Evolutionary conservation across 2,113 vertebrate genomes (phyloP), one percentile per base, ranked within the genome.

Genomic region (Lontra canadensis): DNA sequence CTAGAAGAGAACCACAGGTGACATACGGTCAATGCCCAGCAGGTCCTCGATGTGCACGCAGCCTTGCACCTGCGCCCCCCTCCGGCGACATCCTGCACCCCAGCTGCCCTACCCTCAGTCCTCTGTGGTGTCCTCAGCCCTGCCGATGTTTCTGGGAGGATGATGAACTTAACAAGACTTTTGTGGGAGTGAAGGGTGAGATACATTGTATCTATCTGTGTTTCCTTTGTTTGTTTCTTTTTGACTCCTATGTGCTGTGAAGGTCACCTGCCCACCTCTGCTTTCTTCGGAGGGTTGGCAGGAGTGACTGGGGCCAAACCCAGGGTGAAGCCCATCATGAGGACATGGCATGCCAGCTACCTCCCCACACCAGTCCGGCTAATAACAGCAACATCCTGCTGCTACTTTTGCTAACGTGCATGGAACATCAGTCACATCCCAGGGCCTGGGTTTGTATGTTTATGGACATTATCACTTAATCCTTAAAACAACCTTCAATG

Each of bases 1-100:
- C 17, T 20, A 29, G 52, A 0, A 23, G 76, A 69, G 15, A 71
- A 36, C 6, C 44, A 10, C 4, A 10, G 0, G 1, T 1, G 3
- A 14, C 1, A 17, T 7, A 9, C 1, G 47, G 44, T n/a, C 11
- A 0, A 1, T 12, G 39, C 4, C 21, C 34, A 7, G 20, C 11
- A 25, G 11, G 7, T 20, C 34, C 1, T 2, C 6, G 34, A 36
- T 3, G 49, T 17, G 5, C 5, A 5, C 10, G 9, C 39, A 36
- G n/a, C 29, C 31, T 26, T 23, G 15, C 36, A 8, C 1, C 49
- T 17, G 21, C 18, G 31, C 17, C 6, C 2, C 39, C 7, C 23
- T 57, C 34, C 12, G 1, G 7, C 34, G 15, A 11, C 9, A 5
- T 10, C 0, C 2, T 73, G 2, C 0, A 6, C 36, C 14, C 55